These are phyloP conservation scores for Mesoligia furuncula DNA, from an alignment of 2,888 invertebrate genomes.

Conservation along the genomic window DNA sequence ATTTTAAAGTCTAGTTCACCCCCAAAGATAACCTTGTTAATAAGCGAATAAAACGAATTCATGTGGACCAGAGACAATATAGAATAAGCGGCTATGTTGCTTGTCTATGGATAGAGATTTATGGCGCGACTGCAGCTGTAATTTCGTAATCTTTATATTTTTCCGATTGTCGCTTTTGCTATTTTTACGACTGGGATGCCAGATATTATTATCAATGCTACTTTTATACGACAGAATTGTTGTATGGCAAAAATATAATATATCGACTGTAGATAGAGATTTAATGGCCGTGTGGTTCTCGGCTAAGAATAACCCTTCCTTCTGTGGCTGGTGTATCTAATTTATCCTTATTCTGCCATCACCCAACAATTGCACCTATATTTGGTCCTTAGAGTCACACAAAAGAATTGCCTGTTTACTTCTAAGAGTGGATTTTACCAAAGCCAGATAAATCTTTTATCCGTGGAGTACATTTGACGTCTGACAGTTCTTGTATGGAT, in stretches of 20 bases:
- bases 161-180: constrained; percentile 64
- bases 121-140: constrained; percentile 79
- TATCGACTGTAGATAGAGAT: constrained; percentile 3
- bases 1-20: constrained; percentile 38
- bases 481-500: neutral
- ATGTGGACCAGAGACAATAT: constrained; percentile 84
- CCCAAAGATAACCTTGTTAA: constrained; percentile 50
- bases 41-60: constrained; percentile 73
- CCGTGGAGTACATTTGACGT: neutral
- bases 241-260: constrained; percentile 49
- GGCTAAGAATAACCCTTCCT: neutral
- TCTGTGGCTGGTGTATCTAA: neutral
- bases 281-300: neutral
- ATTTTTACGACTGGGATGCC: constrained; percentile 61
- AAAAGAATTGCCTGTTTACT: neutral
- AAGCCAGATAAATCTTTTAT: neutral
- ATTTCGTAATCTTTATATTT: constrained; percentile 80
- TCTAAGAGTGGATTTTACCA: neutral
- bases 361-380: neutral
- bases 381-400: neutral
- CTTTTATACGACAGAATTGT: constrained; percentile 46
- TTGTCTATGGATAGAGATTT: constrained; percentile 86
- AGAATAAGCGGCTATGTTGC: constrained; percentile 84
- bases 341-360: neutral
- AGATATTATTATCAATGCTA: constrained; percentile 58